These are phyloP conservation scores for Hirtodrosophila histrioides DNA, from an alignment of 2,888 invertebrate genomes.

Conservation along the genomic window DNA sequence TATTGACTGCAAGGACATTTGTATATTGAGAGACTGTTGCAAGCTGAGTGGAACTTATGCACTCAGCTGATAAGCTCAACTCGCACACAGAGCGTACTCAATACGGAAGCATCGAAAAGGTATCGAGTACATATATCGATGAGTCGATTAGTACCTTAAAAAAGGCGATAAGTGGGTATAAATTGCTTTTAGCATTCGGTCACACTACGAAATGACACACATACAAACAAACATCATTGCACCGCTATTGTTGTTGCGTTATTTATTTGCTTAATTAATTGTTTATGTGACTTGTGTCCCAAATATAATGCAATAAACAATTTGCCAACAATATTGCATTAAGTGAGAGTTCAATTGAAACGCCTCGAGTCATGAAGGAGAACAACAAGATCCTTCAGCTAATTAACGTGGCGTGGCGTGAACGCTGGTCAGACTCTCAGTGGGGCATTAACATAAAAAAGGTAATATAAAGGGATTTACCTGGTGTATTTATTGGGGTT, in stretches of 20 bases:
- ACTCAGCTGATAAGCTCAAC: too few species aligned
- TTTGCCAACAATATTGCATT: slow-evolving; percentile 1
- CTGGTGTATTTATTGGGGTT: not conserved
- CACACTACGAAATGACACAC: not conserved
- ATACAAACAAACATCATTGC: slow-evolving; percentile 25
- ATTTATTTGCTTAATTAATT: not conserved
- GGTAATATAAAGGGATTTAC: slow-evolving; percentile 83
- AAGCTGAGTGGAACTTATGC: not conserved
- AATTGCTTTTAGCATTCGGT: too few species aligned
- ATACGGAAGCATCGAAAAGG: too few species aligned
- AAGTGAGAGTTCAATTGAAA: not conserved
- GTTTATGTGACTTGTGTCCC: slow-evolving; percentile 3
- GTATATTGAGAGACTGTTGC: slow-evolving; percentile 10
- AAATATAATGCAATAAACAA: slow-evolving; percentile 19
- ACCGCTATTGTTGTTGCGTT: too few species aligned
- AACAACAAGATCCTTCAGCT: slow-evolving; percentile 87
- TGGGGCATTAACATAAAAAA: slow-evolving; percentile 98
- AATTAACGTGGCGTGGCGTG: slow-evolving; percentile 91
- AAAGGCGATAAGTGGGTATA: not conserved
- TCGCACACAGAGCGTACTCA: not conserved
- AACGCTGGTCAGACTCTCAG: slow-evolving; percentile 97
- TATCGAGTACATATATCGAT: slow-evolving; percentile 17
- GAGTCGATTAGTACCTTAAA: slow-evolving; percentile 11
- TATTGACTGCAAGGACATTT: slow-evolving; percentile 7
- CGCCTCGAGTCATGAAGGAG: slow-evolving; percentile 77